Base-by-base conservation (phyloP, 2,797 vertebrate species). In the Crypturellus tataupa region DNA sequence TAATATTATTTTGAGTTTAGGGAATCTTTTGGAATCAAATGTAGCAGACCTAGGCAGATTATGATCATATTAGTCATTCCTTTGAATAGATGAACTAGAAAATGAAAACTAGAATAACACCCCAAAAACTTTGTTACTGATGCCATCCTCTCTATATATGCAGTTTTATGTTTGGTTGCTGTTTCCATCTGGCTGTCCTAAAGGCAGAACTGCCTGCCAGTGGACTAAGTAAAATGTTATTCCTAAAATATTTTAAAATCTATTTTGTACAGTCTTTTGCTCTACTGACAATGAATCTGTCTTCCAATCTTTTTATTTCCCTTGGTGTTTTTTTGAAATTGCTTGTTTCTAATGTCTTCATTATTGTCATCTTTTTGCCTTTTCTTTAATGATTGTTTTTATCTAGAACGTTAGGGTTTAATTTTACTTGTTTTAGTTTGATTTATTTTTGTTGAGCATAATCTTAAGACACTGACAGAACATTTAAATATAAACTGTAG, bases 1-100 rank as follows among this genome's bases (percentile, higher is more conserved):
- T 64, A 40, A 21, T 92, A 35, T 80, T 63, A 47, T 73, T 82
- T 7, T 77, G 33, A 91, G 21, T 95, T 87, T 72, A 78, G 4
- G 25, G 37, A 71, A 27, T 78, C 35, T 91, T 80, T 47, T 80
- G 21, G 63, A 89, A 83, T 87, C 25, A 59, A 46, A 55, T 40
- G 58, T 49, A 69, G 56, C 60, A 89, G 64, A 71, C 9, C 46
- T 77, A 87, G 59, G 68, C 7, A 64, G 16, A 59, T 81, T 51
- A 46, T 65, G 77, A 42, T 63, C 39, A 35, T 37, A 47, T 10
- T 37, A 17, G 12, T 83, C 80, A 73, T 70, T 72, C 18, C 20
- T 55, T 2, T 23, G 6, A 23, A 12, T 20, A 20, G 37, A 39
- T 39, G 37, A 39, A 39, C 37, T 39, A 39, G 37, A 39, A 39